Base-by-base conservation (phyloP, 23 tunicate species). In the Ascidia mentula region DNA sequence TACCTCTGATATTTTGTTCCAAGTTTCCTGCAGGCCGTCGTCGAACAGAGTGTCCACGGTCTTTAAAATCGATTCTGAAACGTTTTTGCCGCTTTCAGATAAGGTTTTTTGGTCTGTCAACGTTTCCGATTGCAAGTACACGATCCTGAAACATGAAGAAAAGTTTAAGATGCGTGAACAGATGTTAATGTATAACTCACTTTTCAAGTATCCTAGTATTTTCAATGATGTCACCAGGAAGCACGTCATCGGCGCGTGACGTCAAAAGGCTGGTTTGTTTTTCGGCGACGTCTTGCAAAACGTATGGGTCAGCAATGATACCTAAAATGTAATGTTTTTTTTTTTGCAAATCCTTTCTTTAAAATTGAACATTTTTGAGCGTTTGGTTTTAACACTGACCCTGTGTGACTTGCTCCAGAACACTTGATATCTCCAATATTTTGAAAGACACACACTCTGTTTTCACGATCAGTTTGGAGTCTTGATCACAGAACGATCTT, bases 41-140 rank as follows among this genome's bases (percentile, higher is more conserved):
- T 76, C 82, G 46, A 87, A 34, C 77, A 87, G 35, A 4, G 59
- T 60, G 38, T 87, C 85, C 4, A 82, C 86, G 15, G 86, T 82
- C 12, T 45, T 38, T 24, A 31, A 45, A 38, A 87, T 37, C 3
- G 78, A 31, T 59, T 75, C 46, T 9, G 85, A 60, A 40, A 88
- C 37, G 34, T 37, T 35, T 28, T 15, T 33, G 40, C 74, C 69
- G 2, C 17, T 60, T 37, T 83, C 36, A 12, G 46, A 8, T 32
- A 28, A 74, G 15, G 37, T 36, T 37, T 46, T 53, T 53, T 53
- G 12, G 2, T 53, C 65, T 42, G 45, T 74, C 12, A 30, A 36
- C 33, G n/a, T 74, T 37, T 74, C 78, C 39, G 78, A 35, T 34
- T 34, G 45, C 78, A 38, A 34, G 39, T 39, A 36, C 38, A 71